Base-by-base conservation (phyloP, 1,140 invertebrate genomes). In the Diorhabda carinulata region DNA sequence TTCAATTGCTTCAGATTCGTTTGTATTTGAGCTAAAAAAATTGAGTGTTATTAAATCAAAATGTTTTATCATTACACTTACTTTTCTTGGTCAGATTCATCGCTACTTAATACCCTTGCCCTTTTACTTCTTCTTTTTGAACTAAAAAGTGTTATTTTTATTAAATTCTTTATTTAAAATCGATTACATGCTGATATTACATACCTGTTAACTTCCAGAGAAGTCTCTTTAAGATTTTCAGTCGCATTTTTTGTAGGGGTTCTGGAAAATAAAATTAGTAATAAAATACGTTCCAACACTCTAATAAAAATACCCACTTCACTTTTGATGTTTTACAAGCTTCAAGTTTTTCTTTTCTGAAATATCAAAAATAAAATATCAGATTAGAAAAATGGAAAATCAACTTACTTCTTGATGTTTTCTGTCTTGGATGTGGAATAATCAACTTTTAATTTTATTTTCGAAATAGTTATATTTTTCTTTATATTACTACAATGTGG, bases 81-180 rank as follows among this genome's bases (percentile, higher is more conserved):
- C 43, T 61, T 47, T 44, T 69, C 61, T 63, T 69, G 57, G 41
- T 66, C 52, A 68, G 61, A 64, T 62, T 72, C 63, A 40, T 61
- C 64, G 43, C 67, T 71, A 64, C 58, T 60, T 61, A 58, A 64
- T 59, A 67, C 41, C 25, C 65, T 42, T 40, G 58, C 41, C 58
- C 47, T 69, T 72, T 69, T 52, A 64, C 52, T 45, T 62, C 59
- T 63, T 63, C 8, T 41, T 47, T 44, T 63, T 3, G 3, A 10
- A 63, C 9, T 44, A 44, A 44, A 63, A 63, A 44, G 9, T 7
- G 40, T 3, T 9, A 3, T 3, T 42, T 41, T 42, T 4, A 43
- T 3, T 10, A 43, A 7, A 63, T 44, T 8, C 3, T 44, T 7
- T 42, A 9, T 43, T 25, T 60, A 25, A 59, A 59, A 41, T 59